These are phyloP conservation scores for Larimichthys crocea DNA, from an alignment of 2,113 vertebrate species.

Conservation along the genomic window DNA sequence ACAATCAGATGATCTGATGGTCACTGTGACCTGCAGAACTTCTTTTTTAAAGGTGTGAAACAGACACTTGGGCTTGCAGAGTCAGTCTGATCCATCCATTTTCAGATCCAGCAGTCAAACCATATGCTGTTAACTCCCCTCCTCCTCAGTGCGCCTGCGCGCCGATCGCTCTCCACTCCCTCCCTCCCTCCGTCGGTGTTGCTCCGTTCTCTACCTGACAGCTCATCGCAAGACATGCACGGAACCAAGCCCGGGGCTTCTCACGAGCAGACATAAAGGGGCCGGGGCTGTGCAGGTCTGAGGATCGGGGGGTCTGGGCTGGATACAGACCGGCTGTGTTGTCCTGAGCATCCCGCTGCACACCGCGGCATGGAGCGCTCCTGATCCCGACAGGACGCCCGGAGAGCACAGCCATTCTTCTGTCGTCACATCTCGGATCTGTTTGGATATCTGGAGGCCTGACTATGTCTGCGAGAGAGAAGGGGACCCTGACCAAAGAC, in stretches of 20 bases:
- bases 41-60: not conserved
- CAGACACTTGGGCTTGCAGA: not conserved
- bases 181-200: constrained; percentile 5
- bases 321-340: not conserved
- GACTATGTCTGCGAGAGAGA: constrained; percentile 93
- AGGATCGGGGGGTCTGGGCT: not conserved
- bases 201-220: constrained; percentile 43
- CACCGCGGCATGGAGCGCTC: constrained; percentile 61
- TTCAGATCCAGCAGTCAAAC: constrained; percentile 1
- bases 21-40: no score
- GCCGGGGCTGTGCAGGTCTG: not conserved
- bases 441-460: constrained; percentile 48
- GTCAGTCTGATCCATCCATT: not conserved
- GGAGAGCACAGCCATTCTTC: constrained; percentile 32
- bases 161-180: not conserved
- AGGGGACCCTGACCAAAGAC: constrained; percentile 91
- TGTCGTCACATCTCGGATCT: constrained; percentile 36
- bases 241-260: constrained; percentile 19
- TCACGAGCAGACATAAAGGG: constrained; percentile 1
- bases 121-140: not conserved
- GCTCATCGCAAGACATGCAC: constrained; percentile 26
- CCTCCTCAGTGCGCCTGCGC: constrained; percentile 69
- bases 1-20: not conserved
- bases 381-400: constrained; percentile 62
- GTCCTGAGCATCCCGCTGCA: not conserved